Base-by-base conservation (phyloP, 2,113 vertebrate genomes). In the Coracopsis vasa region DNA sequence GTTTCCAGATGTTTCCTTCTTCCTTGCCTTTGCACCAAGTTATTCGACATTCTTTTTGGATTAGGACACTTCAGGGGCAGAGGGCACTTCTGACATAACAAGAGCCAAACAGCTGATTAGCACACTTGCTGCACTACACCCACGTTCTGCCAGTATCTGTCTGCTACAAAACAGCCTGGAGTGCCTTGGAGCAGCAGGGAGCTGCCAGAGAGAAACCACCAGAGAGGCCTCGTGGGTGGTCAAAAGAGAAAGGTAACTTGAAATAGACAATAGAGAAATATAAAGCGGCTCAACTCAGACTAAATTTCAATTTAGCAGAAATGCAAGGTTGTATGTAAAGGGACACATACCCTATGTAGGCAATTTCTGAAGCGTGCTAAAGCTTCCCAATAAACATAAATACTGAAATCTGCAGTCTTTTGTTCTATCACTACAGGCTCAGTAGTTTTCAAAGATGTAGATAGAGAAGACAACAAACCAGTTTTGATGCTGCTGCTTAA, bases 161-260 rank as follows among this genome's bases (percentile, higher is more conserved):
- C 92, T 95, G 58, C 71, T 85, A 20, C 50, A 58, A 71, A 92
- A 90, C 80, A 94, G 66, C 66, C 72, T 90, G 65, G 58, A 92
- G 89, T 58, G 71, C 60, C 78, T 86, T 58, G 48, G 62, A 93
- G 75, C 72, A 92, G 82, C 64, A 77, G 82, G 70, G 53, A 95
- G 53, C 71, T 92, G 87, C 82, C 20, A 13, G 50, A 70, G 42
- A 88, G 80, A 89, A 95, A 95, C 70, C 80, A 94, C 86, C 60
- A 73, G 60, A 71, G 50, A 94, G 15, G 29, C 13, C 44, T 77
- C 4, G n/a, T 80, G 65, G 66, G 93, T 81, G 62, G 77, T 75
- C 82, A 89, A 47, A 81, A 86, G 56, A 73, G 74, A 94, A 94
- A 92, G 44, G 45, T 65, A 92, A 53, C 87, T 94, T 88, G 78